A percentile compares a stretch with the other conserved stretches of the same genome.
Evolutionary conservation across 1,140 invertebrate genomes (phyloP).

Genomic region (Bombus consobrinus): DNA sequence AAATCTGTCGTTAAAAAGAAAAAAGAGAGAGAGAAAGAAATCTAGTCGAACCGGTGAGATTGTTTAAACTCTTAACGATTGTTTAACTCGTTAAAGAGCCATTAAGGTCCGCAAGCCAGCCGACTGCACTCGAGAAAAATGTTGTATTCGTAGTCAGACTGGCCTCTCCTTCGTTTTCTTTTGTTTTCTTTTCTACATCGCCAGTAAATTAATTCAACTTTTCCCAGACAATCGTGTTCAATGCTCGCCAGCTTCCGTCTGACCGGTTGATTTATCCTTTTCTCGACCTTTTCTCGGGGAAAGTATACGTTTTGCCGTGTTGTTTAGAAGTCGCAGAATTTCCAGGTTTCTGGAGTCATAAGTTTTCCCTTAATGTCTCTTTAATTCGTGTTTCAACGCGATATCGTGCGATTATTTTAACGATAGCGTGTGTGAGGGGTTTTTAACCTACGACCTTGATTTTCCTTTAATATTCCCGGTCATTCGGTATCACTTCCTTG

Average conservation of each 20-base stretch:
- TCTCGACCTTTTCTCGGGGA: too few species aligned
- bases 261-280: neutral
- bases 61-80: conserved; percentile 81
- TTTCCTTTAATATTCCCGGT: neutral
- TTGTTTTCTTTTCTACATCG: conserved; percentile 54
- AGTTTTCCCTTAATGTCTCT: neutral
- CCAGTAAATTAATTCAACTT: conserved; percentile 71
- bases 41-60: conserved; percentile 53
- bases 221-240: conserved; percentile 24
- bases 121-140: conserved; percentile 66
- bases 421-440: neutral
- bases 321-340: neutral
- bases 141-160: conserved; percentile 48
- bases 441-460: neutral
- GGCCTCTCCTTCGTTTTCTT: neutral
- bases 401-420: neutral
- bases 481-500: neutral
- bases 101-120: conserved; percentile 71
- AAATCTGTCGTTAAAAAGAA: conserved; percentile 41
- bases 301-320: neutral
- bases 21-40: neutral
- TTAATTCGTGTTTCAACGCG: conserved; percentile 7
- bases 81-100: conserved; percentile 81
- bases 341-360: neutral
- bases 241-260: conserved; percentile 21